These are phyloP conservation scores for Morbakka virulenta DNA, from an alignment of 30 jellyfish, hydroid and myxozoan species.

Conservation along the genomic window DNA sequence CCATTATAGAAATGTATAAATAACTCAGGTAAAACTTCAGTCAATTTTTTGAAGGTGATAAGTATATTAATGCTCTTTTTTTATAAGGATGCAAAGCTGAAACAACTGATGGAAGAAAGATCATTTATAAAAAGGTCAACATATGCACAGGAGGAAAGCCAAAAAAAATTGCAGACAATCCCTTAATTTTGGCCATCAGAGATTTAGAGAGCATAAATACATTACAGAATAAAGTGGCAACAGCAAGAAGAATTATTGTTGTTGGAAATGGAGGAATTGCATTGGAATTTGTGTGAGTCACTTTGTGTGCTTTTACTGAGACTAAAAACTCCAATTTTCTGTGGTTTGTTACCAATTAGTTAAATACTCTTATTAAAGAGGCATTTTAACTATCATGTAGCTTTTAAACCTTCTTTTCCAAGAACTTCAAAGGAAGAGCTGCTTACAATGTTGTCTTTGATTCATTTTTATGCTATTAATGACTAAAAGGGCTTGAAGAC, in stretches of 20 bases:
- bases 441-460: no score
- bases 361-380: neutral
- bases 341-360: neutral
- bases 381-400: no score
- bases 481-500: no score
- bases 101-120: conserved; percentile 11
- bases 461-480: no score
- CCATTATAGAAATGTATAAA: no score
- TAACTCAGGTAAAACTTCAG: no score
- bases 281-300: conserved; percentile 84
- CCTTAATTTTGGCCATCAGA: conserved; percentile 68
- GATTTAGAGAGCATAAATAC: conserved; percentile 88
- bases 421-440: no score
- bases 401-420: no score
- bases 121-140: conserved; percentile 56
- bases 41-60: no score
- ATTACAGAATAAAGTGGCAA: conserved; percentile 40
- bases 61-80: no score
- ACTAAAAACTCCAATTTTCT: no score
- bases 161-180: conserved; percentile 37
- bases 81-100: conserved; percentile 14
- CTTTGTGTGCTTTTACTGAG: no score
- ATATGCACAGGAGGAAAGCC: conserved; percentile 94
- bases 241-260: conserved; percentile 63
- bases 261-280: conserved; percentile 99